Evolutionary conservation across 2,797 vertebrate species (phyloP).

Genomic region (Melanotaenia trifasciata): DNA sequence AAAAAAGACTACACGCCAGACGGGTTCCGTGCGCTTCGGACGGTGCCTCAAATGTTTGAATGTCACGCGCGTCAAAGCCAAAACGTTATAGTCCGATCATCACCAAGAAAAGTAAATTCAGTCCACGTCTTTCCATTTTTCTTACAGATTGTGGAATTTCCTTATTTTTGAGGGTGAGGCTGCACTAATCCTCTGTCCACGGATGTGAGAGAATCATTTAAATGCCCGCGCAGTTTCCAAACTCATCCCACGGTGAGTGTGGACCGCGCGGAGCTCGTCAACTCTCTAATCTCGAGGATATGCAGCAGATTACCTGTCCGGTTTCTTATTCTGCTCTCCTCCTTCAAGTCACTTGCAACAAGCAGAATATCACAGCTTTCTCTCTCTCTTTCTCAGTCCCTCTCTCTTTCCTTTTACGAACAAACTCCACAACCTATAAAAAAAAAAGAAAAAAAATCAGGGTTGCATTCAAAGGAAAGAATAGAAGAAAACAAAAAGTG

Average conservation of each 20-base stretch:
- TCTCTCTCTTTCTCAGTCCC: constrained; percentile 6
- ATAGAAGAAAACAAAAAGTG: background rate
- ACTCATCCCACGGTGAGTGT: constrained; percentile 59
- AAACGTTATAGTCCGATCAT: constrained; percentile 50
- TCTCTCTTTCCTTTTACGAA: constrained; percentile 32
- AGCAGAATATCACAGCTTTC: constrained; percentile 53
- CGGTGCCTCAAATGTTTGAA: constrained; percentile 39
- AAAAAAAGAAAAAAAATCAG: background rate
- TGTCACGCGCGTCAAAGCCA: constrained; percentile 60
- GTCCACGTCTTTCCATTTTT: constrained; percentile 55
- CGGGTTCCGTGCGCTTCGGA: constrained; percentile 51
- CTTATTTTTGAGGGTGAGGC: constrained; percentile 46
- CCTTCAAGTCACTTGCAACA: constrained; percentile 70
- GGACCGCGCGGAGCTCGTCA: constrained; percentile 47
- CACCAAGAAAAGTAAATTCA: constrained; percentile 56
- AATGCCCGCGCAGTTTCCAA: constrained; percentile 66
- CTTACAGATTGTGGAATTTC: constrained; percentile 57
- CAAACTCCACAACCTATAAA: constrained; percentile 53
- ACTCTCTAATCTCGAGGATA: constrained; percentile 42
- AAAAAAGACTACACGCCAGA: constrained; percentile 11
- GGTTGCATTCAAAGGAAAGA: constrained; percentile 10
- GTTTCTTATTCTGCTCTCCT: constrained; percentile 41
- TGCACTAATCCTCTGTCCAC: constrained; percentile 69
- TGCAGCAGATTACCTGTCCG: constrained; percentile 64
- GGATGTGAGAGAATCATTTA: constrained; percentile 49